Conservation (phyloP, 1,140 invertebrate species). For the Drosophila kurseongensis region DNA sequence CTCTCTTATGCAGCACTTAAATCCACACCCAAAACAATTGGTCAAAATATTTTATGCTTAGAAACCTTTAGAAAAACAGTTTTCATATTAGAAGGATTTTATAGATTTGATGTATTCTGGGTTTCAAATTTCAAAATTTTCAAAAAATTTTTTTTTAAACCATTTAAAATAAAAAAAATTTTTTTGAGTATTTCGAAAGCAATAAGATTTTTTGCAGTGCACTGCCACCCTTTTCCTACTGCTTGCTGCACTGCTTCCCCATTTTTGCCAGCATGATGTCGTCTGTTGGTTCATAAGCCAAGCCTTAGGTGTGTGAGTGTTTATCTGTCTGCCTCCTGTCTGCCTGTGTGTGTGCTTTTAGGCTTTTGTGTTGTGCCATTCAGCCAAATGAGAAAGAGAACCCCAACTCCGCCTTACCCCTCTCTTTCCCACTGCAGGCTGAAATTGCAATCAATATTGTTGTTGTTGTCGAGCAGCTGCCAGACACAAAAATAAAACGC, state of each 20-base stretch:
- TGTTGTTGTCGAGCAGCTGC: slow-evolving; percentile 74
- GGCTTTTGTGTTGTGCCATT: slow-evolving; percentile 71
- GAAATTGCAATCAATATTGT: slow-evolving; percentile 80
- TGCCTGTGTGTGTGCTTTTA: slow-evolving; percentile 65
- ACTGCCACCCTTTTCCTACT: not conserved
- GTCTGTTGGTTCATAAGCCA: slow-evolving; percentile 64
- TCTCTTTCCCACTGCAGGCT: slow-evolving; percentile 52
- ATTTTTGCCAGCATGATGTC: slow-evolving; percentile 42
- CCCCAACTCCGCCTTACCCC: slow-evolving; percentile 17
- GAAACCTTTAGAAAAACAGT: too few species aligned
- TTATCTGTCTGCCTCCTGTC: slow-evolving; percentile 41
- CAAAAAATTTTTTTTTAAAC: too few species aligned
- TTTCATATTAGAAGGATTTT: too few species aligned
- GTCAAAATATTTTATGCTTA: not conserved
- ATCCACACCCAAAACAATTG: slow-evolving; percentile 12
- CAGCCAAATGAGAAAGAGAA: slow-evolving; percentile 47
- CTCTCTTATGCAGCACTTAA: slow-evolving; percentile 13
- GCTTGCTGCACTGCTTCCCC: slow-evolving; percentile 17
- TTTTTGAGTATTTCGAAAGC: not conserved
- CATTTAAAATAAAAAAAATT: not conserved
- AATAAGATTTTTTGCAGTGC: not conserved
- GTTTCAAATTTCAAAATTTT: too few species aligned
- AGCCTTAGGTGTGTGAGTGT: slow-evolving; percentile 37
- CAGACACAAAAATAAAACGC: slow-evolving; percentile 75
- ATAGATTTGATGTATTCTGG: too few species aligned